Evolutionary conservation across 2,797 vertebrate species (phyloP), one percentile per base, ranked within the genome.

Genomic region (Coreius guichenoti): DNA sequence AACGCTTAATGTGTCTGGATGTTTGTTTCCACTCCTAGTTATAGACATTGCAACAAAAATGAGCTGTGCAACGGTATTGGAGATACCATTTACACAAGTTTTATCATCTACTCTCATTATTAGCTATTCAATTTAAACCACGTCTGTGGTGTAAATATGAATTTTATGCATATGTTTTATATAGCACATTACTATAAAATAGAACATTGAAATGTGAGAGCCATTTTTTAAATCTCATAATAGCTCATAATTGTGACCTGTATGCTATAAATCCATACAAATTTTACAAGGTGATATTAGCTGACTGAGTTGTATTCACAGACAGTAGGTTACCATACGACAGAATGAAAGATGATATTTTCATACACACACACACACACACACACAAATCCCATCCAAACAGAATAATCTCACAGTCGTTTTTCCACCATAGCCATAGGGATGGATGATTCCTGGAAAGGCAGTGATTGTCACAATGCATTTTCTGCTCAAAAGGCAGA

Each of bases 401-500:
- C 29, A 80, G 63, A 63, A 67, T 72, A 80, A 82, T 80, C 80
- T 67, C 81, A 43, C 21, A 63, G 36, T 16, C 36, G 4, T 75
- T 80, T 69, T 70, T 74, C 61, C 69, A 14, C 65, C 33, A 33
- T 56, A 77, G 81, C 47, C 51, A 73, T 21, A 58, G 67, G 56
- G 61, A 88, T 68, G 65, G 79, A 74, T 75, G 65, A 80, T 82
- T 82, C 84, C 74, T 82, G 68, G 54, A 79, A 82, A 88, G 80
- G 75, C 80, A 31, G 49, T 23, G 45, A 21, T 83, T 83, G 80
- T 86, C 74, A 80, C 75, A 85, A 83, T 80, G 75, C 80, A 86
- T 82, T 49, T 83, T 86, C 80, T 83, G 80, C 80, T 88, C 75
- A 72, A 82, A 81, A 81, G 73, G 73, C 83, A 80, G 80, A 39